These are phyloP conservation scores for Prunella fulvescens DNA, from an alignment of 2,113 vertebrate genomes.

Conservation along the genomic window DNA sequence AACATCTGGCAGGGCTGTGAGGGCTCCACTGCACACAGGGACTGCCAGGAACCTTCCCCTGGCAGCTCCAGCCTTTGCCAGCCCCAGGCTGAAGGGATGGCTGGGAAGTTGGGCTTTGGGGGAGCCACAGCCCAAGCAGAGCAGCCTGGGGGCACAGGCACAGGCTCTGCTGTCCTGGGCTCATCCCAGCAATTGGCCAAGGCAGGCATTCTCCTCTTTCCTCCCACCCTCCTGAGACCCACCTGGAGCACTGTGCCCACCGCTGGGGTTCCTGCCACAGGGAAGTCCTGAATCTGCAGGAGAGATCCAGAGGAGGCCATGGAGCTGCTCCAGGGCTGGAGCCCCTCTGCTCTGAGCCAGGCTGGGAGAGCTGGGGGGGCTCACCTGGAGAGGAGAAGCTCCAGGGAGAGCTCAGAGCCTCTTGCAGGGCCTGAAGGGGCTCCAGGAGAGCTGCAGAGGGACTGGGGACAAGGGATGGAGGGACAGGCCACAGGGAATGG, in stretches of 20 bases:
- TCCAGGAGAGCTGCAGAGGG: neutral
- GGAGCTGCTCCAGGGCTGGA: neutral
- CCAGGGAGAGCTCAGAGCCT: neutral
- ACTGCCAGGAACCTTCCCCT: neutral
- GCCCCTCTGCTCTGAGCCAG: neutral
- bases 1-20: accelerated
- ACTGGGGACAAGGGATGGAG: neutral
- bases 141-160: accelerated
- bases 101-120: neutral
- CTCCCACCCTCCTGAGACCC: neutral
- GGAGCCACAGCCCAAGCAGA: accelerated
- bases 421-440: accelerated
- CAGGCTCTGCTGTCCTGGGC: neutral
- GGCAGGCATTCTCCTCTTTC: neutral
- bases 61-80: neutral
- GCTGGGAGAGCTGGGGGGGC: neutral
- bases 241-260: neutral
- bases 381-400: neutral
- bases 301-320: accelerated
- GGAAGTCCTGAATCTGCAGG: neutral
- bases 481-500: neutral
- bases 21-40: neutral
- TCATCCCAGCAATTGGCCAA: neutral
- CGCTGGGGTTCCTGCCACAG: neutral
- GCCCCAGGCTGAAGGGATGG: accelerated